phyloP scores from a whole-genome alignment of 2,888 invertebrate species.

The Macrostomum cliftonense region DNA sequence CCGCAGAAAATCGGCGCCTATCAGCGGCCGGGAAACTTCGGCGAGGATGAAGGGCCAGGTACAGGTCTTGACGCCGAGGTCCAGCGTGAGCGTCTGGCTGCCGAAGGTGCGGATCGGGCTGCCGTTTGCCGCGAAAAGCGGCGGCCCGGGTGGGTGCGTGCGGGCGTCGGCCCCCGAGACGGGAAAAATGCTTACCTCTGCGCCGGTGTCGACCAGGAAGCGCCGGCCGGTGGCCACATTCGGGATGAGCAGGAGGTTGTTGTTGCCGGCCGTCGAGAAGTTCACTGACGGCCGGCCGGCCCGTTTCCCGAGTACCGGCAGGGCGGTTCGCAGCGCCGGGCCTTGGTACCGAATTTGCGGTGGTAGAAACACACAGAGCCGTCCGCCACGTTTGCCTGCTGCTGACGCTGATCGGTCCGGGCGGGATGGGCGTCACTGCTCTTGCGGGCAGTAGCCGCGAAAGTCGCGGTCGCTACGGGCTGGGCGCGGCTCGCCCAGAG shows the following conservation, averaged over 20 bases:
- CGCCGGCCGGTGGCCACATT: slow-evolving; percentile 8
- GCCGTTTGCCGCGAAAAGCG: background rate
- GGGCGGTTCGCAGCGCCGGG: slow-evolving; percentile 6
- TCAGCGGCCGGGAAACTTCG: slow-evolving; percentile 12
- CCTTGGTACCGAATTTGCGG: slow-evolving; percentile 9
- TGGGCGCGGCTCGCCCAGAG: background rate
- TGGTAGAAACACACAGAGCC: slow-evolving; percentile 8
- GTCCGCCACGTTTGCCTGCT: background rate
- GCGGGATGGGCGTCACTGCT: background rate
- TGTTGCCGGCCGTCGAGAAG: slow-evolving; percentile 3
- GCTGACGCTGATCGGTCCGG: background rate
- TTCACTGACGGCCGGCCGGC: background rate
- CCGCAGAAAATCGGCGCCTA: slow-evolving; percentile 14
- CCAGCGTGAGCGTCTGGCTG: background rate
- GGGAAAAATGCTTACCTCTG: slow-evolving; percentile 4
- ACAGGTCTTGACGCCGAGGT: slow-evolving; percentile 1
- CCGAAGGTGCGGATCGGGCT: slow-evolving; percentile 1
- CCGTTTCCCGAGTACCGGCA: slow-evolving; percentile 6
- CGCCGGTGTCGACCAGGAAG: slow-evolving; percentile 7
- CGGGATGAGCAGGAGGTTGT: slow-evolving; percentile 6
- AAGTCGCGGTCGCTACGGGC: background rate
- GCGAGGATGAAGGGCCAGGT: slow-evolving; percentile 12
- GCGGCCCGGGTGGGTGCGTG: too few species aligned
- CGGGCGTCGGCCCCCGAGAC: slow-evolving; percentile 6
- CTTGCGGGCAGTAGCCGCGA: background rate